Percentiles rank a stretch among this genome's conserved stretches.
These are phyloP conservation scores for Grapholita molesta DNA, from an alignment of 1,140 invertebrate species.

Conservation along the genomic window DNA sequence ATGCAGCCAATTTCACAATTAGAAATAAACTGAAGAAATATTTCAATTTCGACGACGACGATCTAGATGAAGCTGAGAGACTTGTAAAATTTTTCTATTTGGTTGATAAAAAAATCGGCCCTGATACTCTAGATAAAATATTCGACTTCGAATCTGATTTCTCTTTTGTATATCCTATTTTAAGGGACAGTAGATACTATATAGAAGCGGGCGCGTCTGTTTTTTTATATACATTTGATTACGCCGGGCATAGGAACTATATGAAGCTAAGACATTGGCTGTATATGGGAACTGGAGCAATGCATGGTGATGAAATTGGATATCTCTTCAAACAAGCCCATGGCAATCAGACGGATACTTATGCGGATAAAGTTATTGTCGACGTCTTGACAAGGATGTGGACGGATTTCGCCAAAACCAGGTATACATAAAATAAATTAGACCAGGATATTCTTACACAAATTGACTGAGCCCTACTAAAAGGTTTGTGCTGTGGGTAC, in stretches of 20 bases:
- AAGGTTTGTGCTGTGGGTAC: too few species aligned
- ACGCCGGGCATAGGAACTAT: not conserved
- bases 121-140: not conserved
- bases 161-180: not conserved
- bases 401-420: not conserved
- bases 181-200: not conserved
- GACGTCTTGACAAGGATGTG: not conserved
- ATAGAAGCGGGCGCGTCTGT: not conserved
- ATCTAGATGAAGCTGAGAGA: not conserved
- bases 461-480: too few species aligned
- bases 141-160: not conserved
- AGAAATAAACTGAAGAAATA: not conserved
- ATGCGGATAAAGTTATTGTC: not conserved
- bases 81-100: not conserved
- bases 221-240: not conserved
- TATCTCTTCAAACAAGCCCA: not conserved
- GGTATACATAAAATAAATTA: not conserved
- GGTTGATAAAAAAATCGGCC: not conserved
- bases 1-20: not conserved
- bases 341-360: not conserved
- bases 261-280: not conserved
- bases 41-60: not conserved
- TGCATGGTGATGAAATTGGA: not conserved
- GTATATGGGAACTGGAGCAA: not conserved
- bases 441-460: too few species aligned